Conservation (phyloP, 64 coral and sea anemone species). For the Exaiptasia diaphana region DNA sequence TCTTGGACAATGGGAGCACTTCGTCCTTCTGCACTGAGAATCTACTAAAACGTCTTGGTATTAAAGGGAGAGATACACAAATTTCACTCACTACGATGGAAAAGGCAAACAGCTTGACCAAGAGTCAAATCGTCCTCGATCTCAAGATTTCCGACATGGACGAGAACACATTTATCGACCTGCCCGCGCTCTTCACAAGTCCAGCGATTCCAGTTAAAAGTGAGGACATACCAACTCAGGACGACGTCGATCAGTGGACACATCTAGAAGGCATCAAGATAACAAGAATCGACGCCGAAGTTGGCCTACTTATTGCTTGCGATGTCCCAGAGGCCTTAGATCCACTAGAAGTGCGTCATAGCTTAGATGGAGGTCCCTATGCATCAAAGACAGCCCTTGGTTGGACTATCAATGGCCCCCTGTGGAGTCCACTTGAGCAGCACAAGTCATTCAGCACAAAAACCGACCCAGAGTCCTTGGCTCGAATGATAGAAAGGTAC, state of each 20-base stretch:
- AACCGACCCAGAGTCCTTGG: too few species aligned
- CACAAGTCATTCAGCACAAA: background rate
- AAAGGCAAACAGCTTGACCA: slow-evolving; percentile 3
- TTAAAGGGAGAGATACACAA: background rate
- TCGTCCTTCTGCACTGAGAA: slow-evolving; percentile 4
- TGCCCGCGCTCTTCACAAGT: background rate
- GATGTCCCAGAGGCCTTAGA: background rate
- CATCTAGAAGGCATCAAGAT: background rate
- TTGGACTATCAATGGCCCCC: background rate
- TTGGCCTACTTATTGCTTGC: background rate
- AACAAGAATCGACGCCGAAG: background rate
- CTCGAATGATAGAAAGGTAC: background rate
- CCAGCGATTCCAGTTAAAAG: background rate
- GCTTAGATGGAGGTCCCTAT: background rate
- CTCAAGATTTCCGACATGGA: slow-evolving; percentile 1
- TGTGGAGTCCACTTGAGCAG: background rate
- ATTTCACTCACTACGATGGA: background rate
- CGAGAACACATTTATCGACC: background rate
- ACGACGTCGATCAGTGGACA: background rate
- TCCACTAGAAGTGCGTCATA: background rate
- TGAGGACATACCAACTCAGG: background rate
- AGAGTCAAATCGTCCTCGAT: background rate
- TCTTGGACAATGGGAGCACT: slow-evolving; percentile 21
- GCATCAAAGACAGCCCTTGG: background rate
- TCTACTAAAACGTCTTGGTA: background rate